A percentile compares a stretch with the other conserved stretches of the same genome.
These are phyloP conservation scores for Temnopleurus reevesii DNA, from an alignment of 53 echinoderm and acorn worm genomes.

Conservation along the genomic window DNA sequence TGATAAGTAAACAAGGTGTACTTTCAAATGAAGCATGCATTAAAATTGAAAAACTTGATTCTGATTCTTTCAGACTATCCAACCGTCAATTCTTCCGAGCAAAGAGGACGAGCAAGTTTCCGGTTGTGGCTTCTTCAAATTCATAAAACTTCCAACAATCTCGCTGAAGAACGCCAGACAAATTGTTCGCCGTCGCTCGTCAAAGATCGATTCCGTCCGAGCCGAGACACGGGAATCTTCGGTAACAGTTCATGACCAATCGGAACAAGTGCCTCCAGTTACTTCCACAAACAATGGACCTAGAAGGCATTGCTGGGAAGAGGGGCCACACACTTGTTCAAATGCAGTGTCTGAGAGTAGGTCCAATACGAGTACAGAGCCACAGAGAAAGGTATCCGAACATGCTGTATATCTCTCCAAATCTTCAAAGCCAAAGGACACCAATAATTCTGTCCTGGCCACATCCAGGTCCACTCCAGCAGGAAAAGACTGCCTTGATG, in stretches of 20 bases:
- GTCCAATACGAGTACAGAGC: background rate
- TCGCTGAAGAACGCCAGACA: background rate
- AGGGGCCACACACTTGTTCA: background rate
- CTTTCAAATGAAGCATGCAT: too few species aligned
- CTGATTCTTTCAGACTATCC: background rate
- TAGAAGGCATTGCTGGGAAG: slow-evolving; percentile 33
- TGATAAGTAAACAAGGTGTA: too few species aligned
- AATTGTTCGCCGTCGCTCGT: background rate
- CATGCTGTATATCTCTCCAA: background rate
- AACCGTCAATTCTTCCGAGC: background rate
- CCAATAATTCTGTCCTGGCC: background rate
- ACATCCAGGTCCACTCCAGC: background rate
- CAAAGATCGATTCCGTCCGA: background rate
- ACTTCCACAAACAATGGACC: background rate
- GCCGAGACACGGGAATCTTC: background rate
- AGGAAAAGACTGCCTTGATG: background rate
- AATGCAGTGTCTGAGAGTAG: background rate
- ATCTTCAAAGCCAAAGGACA: background rate
- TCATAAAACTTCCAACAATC: background rate
- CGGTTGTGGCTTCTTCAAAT: background rate
- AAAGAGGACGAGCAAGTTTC: background rate
- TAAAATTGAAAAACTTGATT: background rate
- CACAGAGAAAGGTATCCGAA: background rate
- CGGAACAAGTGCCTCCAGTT: background rate
- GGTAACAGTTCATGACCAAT: background rate